Conservation (phyloP, 2,113 vertebrate species). For the Rhagologus leucostigma region DNA sequence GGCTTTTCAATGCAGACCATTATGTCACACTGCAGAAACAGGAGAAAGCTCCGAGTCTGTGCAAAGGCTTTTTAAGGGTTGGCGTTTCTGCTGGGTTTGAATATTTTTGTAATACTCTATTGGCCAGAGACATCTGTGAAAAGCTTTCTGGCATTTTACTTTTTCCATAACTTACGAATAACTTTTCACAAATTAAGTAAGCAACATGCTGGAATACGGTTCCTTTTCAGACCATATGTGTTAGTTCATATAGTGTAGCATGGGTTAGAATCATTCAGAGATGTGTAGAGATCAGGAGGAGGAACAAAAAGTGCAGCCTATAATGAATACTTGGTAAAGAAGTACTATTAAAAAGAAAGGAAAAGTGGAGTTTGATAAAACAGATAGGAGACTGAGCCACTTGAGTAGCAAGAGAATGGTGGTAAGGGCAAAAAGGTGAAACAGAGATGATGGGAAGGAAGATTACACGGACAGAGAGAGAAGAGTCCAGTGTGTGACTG, state of each 20-base stretch:
- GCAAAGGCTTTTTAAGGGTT: neutral
- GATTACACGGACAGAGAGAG: neutral
- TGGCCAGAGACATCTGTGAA: neutral
- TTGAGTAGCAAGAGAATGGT: neutral
- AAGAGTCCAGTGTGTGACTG: neutral
- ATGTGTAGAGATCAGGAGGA: neutral
- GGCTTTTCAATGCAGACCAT: neutral
- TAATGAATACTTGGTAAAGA: neutral
- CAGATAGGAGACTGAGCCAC: neutral
- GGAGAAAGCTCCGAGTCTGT: neutral
- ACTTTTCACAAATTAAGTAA: neutral
- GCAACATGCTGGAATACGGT: rapidly evolving
- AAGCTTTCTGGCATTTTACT: neutral
- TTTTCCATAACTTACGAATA: neutral
- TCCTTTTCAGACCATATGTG: neutral
- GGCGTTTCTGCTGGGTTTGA: neutral
- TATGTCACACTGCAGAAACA: neutral
- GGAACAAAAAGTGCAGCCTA: neutral
- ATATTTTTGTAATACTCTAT: neutral
- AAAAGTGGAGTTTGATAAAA: neutral
- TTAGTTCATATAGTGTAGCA: neutral
- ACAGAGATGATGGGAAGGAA: neutral
- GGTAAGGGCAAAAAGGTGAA: neutral
- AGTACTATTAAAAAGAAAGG: neutral
- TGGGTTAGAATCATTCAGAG: neutral